These are phyloP conservation scores for Notodromas monacha DNA, from an alignment of 2,888 invertebrate genomes.

Conservation along the genomic window DNA sequence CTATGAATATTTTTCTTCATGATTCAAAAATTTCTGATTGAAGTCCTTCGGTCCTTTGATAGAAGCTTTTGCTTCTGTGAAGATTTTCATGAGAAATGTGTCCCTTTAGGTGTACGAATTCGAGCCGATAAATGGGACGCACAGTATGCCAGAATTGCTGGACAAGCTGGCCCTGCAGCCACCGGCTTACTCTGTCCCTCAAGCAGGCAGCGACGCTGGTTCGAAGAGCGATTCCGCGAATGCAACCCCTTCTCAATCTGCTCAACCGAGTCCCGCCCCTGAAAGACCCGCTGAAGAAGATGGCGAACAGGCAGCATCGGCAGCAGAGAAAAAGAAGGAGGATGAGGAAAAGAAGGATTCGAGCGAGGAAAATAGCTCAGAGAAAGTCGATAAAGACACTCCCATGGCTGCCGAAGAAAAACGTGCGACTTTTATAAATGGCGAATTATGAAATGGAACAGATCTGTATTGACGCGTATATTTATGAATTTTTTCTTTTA, in stretches of 20 bases:
- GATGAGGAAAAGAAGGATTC: slow-evolving; percentile 15
- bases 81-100: background rate
- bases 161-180: slow-evolving; percentile 33
- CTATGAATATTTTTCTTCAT: too few species aligned
- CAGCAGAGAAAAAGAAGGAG: slow-evolving; percentile 15
- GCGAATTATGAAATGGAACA: too few species aligned
- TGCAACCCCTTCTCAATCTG: too few species aligned
- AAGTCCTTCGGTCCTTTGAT: too few species aligned
- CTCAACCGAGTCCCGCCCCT: too few species aligned
- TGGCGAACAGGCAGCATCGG: slow-evolving; percentile 9
- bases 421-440: too few species aligned
- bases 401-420: slow-evolving; percentile 5
- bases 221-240: background rate
- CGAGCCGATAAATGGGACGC: slow-evolving; percentile 86
- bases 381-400: slow-evolving; percentile 12
- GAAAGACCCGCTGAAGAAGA: slow-evolving; percentile 13
- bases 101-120: slow-evolving; percentile 90
- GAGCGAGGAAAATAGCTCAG: slow-evolving; percentile 12
- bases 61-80: background rate
- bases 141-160: slow-evolving; percentile 80
- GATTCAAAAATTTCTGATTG: too few species aligned
- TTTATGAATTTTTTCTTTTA: too few species aligned
- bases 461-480: too few species aligned
- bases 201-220: too few species aligned
- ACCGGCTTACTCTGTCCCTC: too few species aligned